Percentiles rank a stretch among this genome's conserved stretches.
phyloP scores from a whole-genome alignment of 2,113 vertebrate genomes.

The Antennarius striatus region DNA sequence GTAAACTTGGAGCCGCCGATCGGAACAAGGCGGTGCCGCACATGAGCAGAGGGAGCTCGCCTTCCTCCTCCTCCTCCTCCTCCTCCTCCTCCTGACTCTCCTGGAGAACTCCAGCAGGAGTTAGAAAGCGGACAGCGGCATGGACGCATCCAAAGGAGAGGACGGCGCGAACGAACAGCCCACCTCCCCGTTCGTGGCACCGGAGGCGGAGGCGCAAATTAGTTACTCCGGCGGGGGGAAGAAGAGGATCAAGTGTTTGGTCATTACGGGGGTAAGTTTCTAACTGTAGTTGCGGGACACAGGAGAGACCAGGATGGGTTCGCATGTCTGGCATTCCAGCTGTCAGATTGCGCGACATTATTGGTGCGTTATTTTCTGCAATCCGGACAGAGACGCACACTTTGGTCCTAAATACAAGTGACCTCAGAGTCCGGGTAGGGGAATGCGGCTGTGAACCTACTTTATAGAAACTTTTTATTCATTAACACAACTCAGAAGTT shows the following conservation, averaged over 20 bases:
- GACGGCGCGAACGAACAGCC: conserved; percentile 56
- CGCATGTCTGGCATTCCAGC: too few relatives aligned
- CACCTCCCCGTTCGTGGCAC: conserved; percentile 52
- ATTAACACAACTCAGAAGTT: too few relatives aligned
- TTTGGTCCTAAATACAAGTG: too few relatives aligned
- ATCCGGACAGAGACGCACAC: too few relatives aligned
- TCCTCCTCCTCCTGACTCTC: conserved; percentile 4
- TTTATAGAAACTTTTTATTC: too few relatives aligned
- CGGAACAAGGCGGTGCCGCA: conserved; percentile 57
- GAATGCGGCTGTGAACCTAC: too few relatives aligned
- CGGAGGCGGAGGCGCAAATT: conserved; percentile 56
- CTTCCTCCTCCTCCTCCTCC: background rate
- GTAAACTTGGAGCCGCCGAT: conserved; percentile 24
- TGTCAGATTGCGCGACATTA: too few relatives aligned
- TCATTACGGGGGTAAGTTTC: conserved; percentile 70
- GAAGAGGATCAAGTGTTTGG: conserved; percentile 53
- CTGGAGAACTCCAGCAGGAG: conserved; percentile 5
- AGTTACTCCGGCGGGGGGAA: background rate
- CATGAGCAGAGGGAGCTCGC: background rate
- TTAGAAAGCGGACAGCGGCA: conserved; percentile 29
- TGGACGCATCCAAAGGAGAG: conserved; percentile 67
- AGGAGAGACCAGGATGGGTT: too few relatives aligned
- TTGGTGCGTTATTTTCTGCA: too few relatives aligned
- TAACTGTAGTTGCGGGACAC: too few relatives aligned
- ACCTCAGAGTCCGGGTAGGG: too few relatives aligned